phyloP scores from a whole-genome alignment of 2,797 vertebrate species.

The Lithobates pipiens region DNA sequence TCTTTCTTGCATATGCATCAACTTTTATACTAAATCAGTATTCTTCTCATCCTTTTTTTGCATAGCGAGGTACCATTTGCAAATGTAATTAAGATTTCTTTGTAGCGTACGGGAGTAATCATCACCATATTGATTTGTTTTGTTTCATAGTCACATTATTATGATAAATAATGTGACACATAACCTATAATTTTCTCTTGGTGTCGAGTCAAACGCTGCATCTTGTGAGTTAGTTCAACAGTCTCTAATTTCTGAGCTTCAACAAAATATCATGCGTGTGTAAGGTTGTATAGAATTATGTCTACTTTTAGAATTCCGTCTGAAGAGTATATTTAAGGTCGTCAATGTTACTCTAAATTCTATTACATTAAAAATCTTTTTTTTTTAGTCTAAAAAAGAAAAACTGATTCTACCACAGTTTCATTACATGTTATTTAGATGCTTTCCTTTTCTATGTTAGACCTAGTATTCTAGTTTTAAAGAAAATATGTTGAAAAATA shows the following conservation, averaged over 20 bases:
- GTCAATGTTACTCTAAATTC: background rate
- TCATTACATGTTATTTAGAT: background rate
- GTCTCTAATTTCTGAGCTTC: constrained; percentile 29
- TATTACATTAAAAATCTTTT: no score
- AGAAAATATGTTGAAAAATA: background rate
- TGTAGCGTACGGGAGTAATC: constrained; percentile 42
- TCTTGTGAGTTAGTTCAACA: background rate
- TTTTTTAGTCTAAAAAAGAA: background rate
- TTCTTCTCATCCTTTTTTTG: constrained; percentile 26
- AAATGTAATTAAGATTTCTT: constrained; percentile 57
- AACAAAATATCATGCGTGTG: background rate
- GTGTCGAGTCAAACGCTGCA: constrained; percentile 7
- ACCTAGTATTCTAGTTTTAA: background rate
- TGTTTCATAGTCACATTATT: constrained; percentile 54
- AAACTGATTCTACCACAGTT: background rate
- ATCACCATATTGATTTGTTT: constrained; percentile 55
- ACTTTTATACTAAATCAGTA: constrained; percentile 2
- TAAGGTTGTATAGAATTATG: background rate
- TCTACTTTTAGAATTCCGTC: background rate
- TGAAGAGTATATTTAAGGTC: background rate
- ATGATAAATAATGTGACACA: constrained; percentile 57
- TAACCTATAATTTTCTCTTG: constrained; percentile 48
- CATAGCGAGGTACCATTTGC: constrained; percentile 21
- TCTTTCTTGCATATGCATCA: constrained; percentile 16
- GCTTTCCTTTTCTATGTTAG: background rate